Percentiles rank a stretch among this genome's conserved stretches.
These are phyloP conservation scores for Sarcophilus harrisii DNA, from an alignment of 2,797 vertebrate genomes.

Conservation along the genomic window DNA sequence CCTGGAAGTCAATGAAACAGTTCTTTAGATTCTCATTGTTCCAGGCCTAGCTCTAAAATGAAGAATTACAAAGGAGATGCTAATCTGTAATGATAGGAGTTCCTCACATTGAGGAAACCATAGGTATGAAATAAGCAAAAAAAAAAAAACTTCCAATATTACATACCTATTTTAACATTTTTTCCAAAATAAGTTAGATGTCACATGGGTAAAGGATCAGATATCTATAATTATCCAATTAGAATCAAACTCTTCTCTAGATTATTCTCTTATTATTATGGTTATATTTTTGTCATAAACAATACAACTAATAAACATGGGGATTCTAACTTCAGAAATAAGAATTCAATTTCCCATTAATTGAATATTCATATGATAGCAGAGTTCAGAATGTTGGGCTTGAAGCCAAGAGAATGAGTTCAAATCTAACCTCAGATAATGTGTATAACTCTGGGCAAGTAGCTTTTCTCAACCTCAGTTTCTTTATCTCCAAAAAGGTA, in stretches of 20 bases:
- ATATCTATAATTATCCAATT: slow-evolving; percentile 9
- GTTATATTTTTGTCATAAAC: not conserved
- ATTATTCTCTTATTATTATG: not conserved
- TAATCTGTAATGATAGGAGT: not conserved
- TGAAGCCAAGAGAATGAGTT: not conserved
- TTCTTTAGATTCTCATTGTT: not conserved
- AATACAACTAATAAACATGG: not conserved
- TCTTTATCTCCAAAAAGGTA: not conserved
- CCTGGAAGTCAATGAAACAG: not conserved
- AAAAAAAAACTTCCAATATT: not conserved
- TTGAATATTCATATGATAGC: not conserved
- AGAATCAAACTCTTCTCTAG: not conserved
- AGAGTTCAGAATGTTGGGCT: not conserved
- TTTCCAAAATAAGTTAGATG: not conserved
- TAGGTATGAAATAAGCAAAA: not conserved
- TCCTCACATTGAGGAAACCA: not conserved
- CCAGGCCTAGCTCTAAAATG: not conserved
- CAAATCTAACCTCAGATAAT: not conserved
- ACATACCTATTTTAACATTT: not conserved
- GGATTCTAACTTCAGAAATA: slow-evolving; percentile 18
- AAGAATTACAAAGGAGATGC: not conserved
- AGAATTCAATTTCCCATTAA: slow-evolving; percentile 12
- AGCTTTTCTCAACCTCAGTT: not conserved
- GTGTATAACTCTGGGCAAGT: not conserved
- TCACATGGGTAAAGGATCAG: not conserved